phyloP scores from a whole-genome alignment of 2,797 vertebrate species.

The Ceryle rudis region DNA sequence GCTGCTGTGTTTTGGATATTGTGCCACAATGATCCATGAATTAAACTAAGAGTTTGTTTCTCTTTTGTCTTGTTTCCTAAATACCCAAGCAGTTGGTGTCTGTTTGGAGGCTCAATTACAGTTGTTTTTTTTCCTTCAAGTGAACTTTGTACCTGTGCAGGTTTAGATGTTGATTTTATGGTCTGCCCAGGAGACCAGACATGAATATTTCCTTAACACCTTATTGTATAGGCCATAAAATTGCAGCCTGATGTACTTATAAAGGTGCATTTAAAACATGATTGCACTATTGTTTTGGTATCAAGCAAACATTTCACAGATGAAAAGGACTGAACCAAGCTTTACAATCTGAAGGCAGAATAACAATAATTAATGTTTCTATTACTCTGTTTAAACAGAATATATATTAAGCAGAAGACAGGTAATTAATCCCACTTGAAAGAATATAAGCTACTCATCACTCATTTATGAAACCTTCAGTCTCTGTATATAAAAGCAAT shows the following conservation, averaged over 20 bases:
- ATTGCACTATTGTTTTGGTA: conserved; percentile 29
- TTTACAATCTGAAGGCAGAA: conserved; percentile 45
- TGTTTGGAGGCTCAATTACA: neutral
- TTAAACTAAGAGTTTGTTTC: neutral
- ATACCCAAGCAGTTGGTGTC: neutral
- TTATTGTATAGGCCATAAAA: conserved; percentile 46
- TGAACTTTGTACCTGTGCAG: neutral
- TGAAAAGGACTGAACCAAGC: conserved; percentile 15
- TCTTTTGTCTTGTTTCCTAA: neutral
- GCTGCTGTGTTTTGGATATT: neutral
- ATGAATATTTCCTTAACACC: neutral
- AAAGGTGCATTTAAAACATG: neutral
- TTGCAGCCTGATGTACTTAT: neutral
- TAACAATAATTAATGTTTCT: conserved; percentile 66
- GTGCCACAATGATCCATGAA: neutral
- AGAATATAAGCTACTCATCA: conserved; percentile 18
- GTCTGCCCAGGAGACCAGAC: neutral
- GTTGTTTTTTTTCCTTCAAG: neutral
- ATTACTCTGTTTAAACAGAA: conserved; percentile 52
- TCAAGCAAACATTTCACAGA: conserved; percentile 25
- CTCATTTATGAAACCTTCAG: conserved; percentile 42
- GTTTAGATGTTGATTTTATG: conserved; percentile 13
- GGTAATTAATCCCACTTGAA: conserved; percentile 67
- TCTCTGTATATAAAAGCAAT: neutral
- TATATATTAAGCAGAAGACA: conserved; percentile 55